Conservation (phyloP, 2,888 invertebrate genomes). For the Eupithecia subumbrata region DNA sequence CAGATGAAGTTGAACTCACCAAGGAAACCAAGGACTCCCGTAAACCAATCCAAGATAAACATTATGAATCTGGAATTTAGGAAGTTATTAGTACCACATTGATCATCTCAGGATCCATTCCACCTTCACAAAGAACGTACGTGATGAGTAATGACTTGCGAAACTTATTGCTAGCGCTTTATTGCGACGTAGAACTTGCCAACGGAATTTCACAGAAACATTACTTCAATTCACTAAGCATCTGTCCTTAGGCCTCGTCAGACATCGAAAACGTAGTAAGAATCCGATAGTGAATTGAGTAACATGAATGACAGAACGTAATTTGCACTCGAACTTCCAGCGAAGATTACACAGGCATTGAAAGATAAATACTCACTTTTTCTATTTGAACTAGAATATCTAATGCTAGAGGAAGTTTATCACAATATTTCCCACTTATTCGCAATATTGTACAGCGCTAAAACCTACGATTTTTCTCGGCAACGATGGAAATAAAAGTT, state of each 20-base stretch:
- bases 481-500: constrained; percentile 68
- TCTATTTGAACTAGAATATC: constrained; percentile 78
- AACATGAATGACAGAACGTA: constrained; percentile 78
- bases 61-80: constrained; percentile 84
- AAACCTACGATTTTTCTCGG: constrained; percentile 71
- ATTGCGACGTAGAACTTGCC: constrained; percentile 58
- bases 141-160: constrained; percentile 74
- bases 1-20: constrained; percentile 85
- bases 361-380: constrained; percentile 72
- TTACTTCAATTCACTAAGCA: constrained; percentile 44
- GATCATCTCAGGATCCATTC: constrained; percentile 35
- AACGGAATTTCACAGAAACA: constrained; percentile 48
- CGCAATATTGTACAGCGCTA: constrained; percentile 73
- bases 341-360: constrained; percentile 54
- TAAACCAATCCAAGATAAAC: constrained; percentile 99
- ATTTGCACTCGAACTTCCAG: constrained; percentile 68
- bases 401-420: constrained; percentile 78
- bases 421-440: constrained; percentile 78
- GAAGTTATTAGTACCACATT: constrained; percentile 53
- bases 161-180: constrained; percentile 57
- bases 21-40: constrained; percentile 96
- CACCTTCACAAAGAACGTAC: constrained; percentile 64
- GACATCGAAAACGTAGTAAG: constrained; percentile 60
- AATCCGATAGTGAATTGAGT: constrained; percentile 75
- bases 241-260: constrained; percentile 52